A percentile compares a stretch with the other conserved stretches of the same genome.
Conservation (phyloP, 2,888 invertebrate genomes). For the Gasteruption jaculator region DNA sequence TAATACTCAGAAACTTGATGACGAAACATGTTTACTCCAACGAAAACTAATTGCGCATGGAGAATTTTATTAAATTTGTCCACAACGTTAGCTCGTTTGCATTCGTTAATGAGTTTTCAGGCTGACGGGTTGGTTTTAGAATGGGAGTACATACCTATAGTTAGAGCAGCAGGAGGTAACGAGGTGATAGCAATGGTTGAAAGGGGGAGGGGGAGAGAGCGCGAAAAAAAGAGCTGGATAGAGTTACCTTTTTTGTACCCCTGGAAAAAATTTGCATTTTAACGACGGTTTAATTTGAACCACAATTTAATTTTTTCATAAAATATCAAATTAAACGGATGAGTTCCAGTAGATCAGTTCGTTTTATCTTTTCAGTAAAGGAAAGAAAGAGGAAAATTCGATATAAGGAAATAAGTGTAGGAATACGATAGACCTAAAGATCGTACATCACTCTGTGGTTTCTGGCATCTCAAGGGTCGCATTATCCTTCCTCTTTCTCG, state of each 20-base stretch:
- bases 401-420: constrained; percentile 36
- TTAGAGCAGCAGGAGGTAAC: constrained; percentile 29
- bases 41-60: constrained; percentile 47
- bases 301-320: too few species aligned
- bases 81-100: constrained; percentile 48
- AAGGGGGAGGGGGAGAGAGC: neutral
- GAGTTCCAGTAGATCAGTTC: too few species aligned
- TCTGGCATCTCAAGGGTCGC: constrained; percentile 49
- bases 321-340: too few species aligned
- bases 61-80: constrained; percentile 51
- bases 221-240: too few species aligned
- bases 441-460: constrained; percentile 47
- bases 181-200: constrained; percentile 21
- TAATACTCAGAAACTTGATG: constrained; percentile 16
- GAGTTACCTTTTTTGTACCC: too few species aligned
- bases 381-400: too few species aligned
- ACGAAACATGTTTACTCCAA: constrained; percentile 37
- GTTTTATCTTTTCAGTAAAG: too few species aligned
- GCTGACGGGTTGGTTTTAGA: constrained; percentile 28
- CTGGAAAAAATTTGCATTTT: too few species aligned
- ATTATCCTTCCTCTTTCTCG: constrained; percentile 39
- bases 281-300: too few species aligned
- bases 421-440: constrained; percentile 39
- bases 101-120: constrained; percentile 50
- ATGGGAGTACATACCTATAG: too few species aligned